Percentiles rank a stretch among this genome's conserved stretches.
Evolutionary conservation across 1,140 invertebrate species (phyloP).

Genomic region (Apolygus lucorum): DNA sequence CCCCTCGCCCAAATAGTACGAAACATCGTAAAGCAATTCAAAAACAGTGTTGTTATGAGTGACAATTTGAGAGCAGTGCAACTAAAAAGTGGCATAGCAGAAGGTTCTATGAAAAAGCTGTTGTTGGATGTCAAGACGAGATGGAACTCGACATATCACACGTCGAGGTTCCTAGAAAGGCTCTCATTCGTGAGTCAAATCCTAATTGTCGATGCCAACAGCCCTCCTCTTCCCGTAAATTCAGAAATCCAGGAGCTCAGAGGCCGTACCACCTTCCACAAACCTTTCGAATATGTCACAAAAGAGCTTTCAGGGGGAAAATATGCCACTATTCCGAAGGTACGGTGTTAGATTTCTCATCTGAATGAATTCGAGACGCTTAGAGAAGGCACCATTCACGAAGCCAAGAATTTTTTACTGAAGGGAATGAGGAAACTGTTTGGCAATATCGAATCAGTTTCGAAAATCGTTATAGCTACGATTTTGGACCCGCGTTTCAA

Average conservation of each 20-base stretch:
- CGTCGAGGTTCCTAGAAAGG: slow-evolving; percentile 38
- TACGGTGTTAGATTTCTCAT: slow-evolving; percentile 37
- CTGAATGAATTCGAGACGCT: slow-evolving; percentile 28
- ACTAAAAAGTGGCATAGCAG: background rate
- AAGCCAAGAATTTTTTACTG: slow-evolving; percentile 30
- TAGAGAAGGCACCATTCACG: slow-evolving; percentile 28
- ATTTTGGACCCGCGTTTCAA: slow-evolving; percentile 38
- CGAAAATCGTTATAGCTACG: slow-evolving; percentile 9
- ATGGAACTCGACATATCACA: slow-evolving; percentile 39
- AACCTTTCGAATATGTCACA: slow-evolving; percentile 38
- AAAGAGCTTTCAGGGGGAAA: slow-evolving; percentile 40
- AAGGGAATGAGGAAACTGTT: slow-evolving; percentile 35
- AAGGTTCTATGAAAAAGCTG: slow-evolving; percentile 32
- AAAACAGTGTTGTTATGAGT: background rate
- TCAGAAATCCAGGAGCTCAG: slow-evolving; percentile 36
- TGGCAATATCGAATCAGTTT: slow-evolving; percentile 35
- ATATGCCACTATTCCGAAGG: slow-evolving; percentile 41
- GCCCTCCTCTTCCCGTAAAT: slow-evolving; percentile 37
- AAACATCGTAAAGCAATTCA: background rate
- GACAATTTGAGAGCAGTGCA: background rate
- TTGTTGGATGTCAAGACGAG: slow-evolving; percentile 36
- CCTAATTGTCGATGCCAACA: slow-evolving; percentile 34
- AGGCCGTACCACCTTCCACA: slow-evolving; percentile 35
- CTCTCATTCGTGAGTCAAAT: slow-evolving; percentile 36
- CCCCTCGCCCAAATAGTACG: background rate